Conservation (phyloP, 2,113 vertebrate species). For the Thermophis baileyi region DNA sequence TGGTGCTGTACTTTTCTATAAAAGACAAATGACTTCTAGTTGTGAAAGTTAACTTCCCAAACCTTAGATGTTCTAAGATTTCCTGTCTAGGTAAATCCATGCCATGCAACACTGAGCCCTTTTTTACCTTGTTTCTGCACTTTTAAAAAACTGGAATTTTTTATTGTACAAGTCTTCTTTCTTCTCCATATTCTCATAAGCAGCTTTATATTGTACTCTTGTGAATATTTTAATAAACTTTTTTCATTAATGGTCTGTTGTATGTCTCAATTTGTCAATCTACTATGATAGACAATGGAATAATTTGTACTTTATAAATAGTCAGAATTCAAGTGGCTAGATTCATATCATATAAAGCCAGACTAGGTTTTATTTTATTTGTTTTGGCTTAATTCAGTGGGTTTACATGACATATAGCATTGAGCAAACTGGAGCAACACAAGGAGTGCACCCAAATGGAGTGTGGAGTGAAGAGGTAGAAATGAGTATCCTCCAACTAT, state of each 20-base stretch:
- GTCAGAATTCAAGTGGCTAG: neutral
- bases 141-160: slow-evolving; percentile 39
- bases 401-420: neutral
- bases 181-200: slow-evolving; percentile 11
- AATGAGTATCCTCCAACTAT: neutral
- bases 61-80: slow-evolving; percentile 27
- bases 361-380: neutral
- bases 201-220: slow-evolving; percentile 64
- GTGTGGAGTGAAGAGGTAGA: neutral
- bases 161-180: slow-evolving; percentile 35
- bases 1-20: slow-evolving; percentile 9
- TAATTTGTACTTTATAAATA: neutral
- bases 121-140: slow-evolving; percentile 61
- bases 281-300: neutral
- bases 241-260: slow-evolving; percentile 49
- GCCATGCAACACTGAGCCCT: slow-evolving; percentile 37
- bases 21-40: slow-evolving; percentile 29
- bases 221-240: slow-evolving; percentile 74
- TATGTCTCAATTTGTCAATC: neutral
- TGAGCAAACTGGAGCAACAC: neutral
- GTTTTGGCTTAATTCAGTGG: neutral
- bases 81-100: slow-evolving; percentile 38
- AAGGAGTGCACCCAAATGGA: neutral
- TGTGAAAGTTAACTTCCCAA: slow-evolving; percentile 11
- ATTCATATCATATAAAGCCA: neutral